Base-by-base conservation (phyloP, 2,113 vertebrate genomes). In the Cololabis saira region DNA sequence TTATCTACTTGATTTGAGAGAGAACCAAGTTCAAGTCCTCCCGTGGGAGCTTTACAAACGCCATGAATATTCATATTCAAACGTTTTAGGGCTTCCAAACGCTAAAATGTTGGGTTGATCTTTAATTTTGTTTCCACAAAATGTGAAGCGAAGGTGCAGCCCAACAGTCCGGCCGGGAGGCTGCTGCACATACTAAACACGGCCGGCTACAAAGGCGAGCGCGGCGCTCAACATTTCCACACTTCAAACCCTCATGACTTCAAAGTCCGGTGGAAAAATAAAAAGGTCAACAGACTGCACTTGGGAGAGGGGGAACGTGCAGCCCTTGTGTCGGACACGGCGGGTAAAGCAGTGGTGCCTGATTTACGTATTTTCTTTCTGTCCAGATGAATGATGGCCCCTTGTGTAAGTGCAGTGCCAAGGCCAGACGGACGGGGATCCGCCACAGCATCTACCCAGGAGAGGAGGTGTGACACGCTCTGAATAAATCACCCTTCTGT, bases 391-490 rank as follows among this genome's bases (percentile, higher is more conserved):
- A 99, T 74, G 98, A 99, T 68, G 98, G 98, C 5, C 98, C 98
- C 27, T 62, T 99, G 84, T 99, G 98, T 89, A 99, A 99, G 80
- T 99, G 98, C 90, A 99, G 97, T 7, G 95, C 95, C 57, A 99
- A 98, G 92, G 96, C 98, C 55, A 94, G 96, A 57, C 92, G 96
- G 57, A 99, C 97, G 0, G 98, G 98, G 79, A 99, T 99, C 68
- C 94, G 98, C 71, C 98, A 99, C 87, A 97, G 96, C 92, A 99
- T 99, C 90, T 99, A 99, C 89, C 98, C 98, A 0, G 98, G 98
- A 0, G 97, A 99, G 87, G 95, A 98, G 96, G 98, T 98, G 91
- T 18, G 82, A 71, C 79, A 51, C 33, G 59, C 58, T 16, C 21
- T 48, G 72, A 82, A 89, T 89, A 86, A 84, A 90, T 88, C 88